Percentiles rank a stretch among this genome's conserved stretches.
Conservation (phyloP, 1,140 invertebrate species). For the Tetraneura akinire region DNA sequence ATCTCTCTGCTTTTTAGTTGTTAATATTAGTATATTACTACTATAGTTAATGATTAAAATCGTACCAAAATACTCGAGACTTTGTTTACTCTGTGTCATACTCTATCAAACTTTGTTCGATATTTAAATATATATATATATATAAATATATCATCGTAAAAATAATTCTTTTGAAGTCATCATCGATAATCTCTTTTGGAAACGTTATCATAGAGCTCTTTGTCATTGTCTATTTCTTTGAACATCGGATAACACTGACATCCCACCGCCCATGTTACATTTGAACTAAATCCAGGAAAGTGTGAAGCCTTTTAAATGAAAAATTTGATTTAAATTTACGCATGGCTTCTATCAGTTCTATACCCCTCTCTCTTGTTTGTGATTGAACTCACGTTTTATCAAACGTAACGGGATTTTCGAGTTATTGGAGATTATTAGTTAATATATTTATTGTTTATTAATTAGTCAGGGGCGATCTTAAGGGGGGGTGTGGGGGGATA, state of each 20-base stretch:
- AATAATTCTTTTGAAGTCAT: slow-evolving; percentile 47
- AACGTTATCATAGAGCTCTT: slow-evolving; percentile 42
- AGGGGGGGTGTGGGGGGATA: too few species aligned
- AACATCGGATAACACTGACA: slow-evolving; percentile 1
- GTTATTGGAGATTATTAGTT: slow-evolving; percentile 17
- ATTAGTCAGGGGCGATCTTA: too few species aligned
- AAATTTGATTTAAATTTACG: slow-evolving; percentile 34
- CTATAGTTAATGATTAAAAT: slow-evolving; percentile 1
- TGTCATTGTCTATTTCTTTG: slow-evolving; percentile 34
- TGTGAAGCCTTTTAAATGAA: slow-evolving; percentile 45
- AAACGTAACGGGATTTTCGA: slow-evolving; percentile 27
- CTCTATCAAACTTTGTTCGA: not conserved
- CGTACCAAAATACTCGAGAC: not conserved
- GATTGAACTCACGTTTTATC: slow-evolving; percentile 22
- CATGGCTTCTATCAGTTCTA: not conserved
- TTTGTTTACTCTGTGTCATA: not conserved
- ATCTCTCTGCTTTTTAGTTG: too few species aligned
- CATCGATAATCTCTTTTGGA: slow-evolving; percentile 36
- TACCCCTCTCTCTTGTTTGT: not conserved
- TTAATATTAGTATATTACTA: too few species aligned
- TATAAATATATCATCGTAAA: not conserved
- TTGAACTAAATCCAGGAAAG: slow-evolving; percentile 15
- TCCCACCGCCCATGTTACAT: not conserved
- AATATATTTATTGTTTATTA: not conserved
- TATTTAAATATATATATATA: not conserved